Evolutionary conservation across 1,140 invertebrate genomes (phyloP).

Genomic region (Potamilus streckersoni): DNA sequence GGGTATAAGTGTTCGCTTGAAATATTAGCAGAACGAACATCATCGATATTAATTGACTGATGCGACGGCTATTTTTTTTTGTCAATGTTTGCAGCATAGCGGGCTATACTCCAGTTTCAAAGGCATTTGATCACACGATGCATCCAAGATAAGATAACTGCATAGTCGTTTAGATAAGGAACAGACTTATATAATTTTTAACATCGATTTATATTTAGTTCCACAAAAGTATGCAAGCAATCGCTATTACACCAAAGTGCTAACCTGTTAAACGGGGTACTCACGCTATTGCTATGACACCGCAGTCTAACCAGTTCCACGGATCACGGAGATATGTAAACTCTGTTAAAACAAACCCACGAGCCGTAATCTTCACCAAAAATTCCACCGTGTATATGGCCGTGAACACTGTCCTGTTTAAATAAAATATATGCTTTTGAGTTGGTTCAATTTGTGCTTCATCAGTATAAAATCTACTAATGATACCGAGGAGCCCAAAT

Average conservation of each 20-base stretch:
- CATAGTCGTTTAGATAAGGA: no score
- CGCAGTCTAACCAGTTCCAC: conserved; percentile 98
- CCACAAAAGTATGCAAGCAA: not conserved
- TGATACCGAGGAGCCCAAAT: not conserved
- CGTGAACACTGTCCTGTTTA: conserved; percentile 90
- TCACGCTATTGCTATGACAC: conserved; percentile 93
- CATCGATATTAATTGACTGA: no score
- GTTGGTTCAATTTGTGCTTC: not conserved
- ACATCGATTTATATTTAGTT: not conserved
- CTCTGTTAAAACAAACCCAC: conserved; percentile 94
- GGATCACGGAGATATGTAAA: conserved; percentile 96
- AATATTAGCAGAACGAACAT: no score
- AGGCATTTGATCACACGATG: no score
- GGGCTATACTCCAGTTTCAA: no score
- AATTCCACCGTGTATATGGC: conserved; percentile 96
- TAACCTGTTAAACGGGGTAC: conserved; percentile 67
- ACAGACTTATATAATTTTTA: no score
- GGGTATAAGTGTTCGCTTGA: no score
- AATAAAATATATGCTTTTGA: conserved; percentile 4
- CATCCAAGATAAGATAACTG: no score
- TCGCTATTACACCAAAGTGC: not conserved
- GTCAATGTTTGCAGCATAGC: no score
- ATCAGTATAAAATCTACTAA: not conserved
- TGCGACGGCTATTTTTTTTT: no score
- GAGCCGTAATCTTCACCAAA: conserved; percentile 93